Evolutionary conservation across 2,113 vertebrate genomes (phyloP).

Genomic region (Xerus inauris): DNA sequence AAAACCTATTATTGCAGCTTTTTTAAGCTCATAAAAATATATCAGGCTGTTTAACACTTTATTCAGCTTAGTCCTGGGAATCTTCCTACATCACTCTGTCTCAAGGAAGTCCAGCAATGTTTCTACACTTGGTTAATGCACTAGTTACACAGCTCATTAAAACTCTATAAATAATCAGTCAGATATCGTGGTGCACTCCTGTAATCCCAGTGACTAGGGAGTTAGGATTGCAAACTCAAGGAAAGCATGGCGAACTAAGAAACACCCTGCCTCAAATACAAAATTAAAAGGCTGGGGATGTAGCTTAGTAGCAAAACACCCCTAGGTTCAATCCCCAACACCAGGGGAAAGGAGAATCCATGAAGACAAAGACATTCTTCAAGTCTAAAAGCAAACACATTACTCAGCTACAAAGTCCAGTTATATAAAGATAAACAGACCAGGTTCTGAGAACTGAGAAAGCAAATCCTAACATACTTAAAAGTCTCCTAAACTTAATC

Average conservation of each 20-base stretch:
- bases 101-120: neutral
- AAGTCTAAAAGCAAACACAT: constrained; percentile 17
- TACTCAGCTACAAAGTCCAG: neutral
- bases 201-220: neutral
- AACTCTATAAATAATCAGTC: neutral
- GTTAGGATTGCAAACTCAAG: neutral
- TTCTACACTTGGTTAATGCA: neutral
- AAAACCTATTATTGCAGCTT: neutral
- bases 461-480: neutral
- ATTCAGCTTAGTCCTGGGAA: constrained; percentile 4
- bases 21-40: neutral
- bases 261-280: neutral
- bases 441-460: neutral
- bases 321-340: neutral
- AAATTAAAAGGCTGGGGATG: neutral
- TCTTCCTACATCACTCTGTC: neutral
- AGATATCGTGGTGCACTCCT: neutral
- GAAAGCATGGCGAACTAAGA: neutral
- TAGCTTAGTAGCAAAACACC: neutral
- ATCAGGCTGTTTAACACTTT: neutral
- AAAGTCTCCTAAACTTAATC: too few species aligned
- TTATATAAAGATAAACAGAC: neutral
- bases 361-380: neutral
- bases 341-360: too few species aligned
- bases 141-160: neutral